Percentiles rank a stretch among this genome's conserved stretches.
These are phyloP conservation scores for Probaryconus sp. DNA, from an alignment of 1,140 invertebrate genomes.

Conservation along the genomic window DNA sequence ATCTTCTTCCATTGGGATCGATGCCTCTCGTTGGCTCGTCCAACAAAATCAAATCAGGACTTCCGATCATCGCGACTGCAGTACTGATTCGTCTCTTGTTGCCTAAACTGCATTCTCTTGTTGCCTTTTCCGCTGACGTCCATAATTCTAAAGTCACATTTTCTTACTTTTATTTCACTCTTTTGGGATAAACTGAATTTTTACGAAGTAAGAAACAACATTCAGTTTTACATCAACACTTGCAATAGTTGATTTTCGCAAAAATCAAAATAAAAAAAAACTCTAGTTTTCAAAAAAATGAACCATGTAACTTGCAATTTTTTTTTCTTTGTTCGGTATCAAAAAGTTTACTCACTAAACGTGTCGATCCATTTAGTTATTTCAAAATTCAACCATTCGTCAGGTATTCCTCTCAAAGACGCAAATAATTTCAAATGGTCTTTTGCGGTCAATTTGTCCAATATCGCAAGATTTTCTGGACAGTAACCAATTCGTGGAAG, in stretches of 20 bases:
- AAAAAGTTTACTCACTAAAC: slow-evolving; percentile 71
- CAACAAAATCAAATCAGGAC: slow-evolving; percentile 85
- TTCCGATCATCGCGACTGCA: slow-evolving; percentile 91
- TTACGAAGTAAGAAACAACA: too few relatives aligned
- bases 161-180: too few relatives aligned
- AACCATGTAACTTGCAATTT: too few relatives aligned
- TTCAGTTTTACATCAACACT: too few relatives aligned
- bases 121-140: slow-evolving; percentile 73
- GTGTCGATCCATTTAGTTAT: slow-evolving; percentile 77
- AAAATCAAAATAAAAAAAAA: too few relatives aligned
- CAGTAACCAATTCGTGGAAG: slow-evolving; percentile 82
- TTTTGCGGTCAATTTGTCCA: slow-evolving; percentile 82
- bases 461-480: slow-evolving; percentile 85
- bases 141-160: slow-evolving; percentile 65
- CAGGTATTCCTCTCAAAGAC: slow-evolving; percentile 81
- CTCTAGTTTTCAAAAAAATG: too few relatives aligned
- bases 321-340: too few relatives aligned
- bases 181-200: too few relatives aligned
- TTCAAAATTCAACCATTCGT: slow-evolving; percentile 75
- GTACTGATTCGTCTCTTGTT: slow-evolving; percentile 97
- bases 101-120: slow-evolving; percentile 88
- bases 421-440: slow-evolving; percentile 85
- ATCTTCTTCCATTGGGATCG: slow-evolving; percentile 88
- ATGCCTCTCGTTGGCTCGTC: slow-evolving; percentile 88
- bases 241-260: too few relatives aligned